Base-by-base conservation (phyloP, 2,888 invertebrate genomes). In the Drosophila paracracens region DNA sequence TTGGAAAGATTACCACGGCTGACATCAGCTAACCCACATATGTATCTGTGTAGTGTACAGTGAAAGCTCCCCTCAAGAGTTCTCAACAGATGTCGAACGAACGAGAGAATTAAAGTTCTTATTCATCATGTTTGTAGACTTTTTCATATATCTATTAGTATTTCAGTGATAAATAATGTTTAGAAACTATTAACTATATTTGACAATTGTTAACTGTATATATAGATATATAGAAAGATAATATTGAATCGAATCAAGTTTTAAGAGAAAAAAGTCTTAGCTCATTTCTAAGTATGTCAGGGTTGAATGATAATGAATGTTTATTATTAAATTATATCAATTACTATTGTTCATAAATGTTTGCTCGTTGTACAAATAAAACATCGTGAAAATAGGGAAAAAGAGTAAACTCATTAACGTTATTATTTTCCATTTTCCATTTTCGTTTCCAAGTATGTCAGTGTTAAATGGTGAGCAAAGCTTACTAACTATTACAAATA, bases 1-100 rank as follows among this genome's bases (percentile, higher is more conserved):
- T 70, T 56, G 88, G 70, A 88, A 88, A 89, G 88, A 89, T 89
- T 63, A 73, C 38, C 48, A 48, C 33, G 70, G 48, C 59, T 63
- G 33, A 61, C 56, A 67, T 76, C 63, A 52, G 66, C 43, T 35
- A 56, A 68, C 70, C 72, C 36, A 84, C 35, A 65, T 72, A 35
- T 8, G 43, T 16, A 29, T 36, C 43, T 36, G 29, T 38, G 31
- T 58, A 31, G 59, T 11, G 10, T 16, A 16, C 36, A 48, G 36
- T 16, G 21, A 18, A 57, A 57, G 43, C 16, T 52, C 7, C 31
- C 13, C 13, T 2, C 13, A 52, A 40, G n/a, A 40, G 4, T 51
- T 31, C 51, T 11, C n/a, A n/a, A 13, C 11, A 51, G n/a, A n/a
- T 11, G 6, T 51, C 11, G 25, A 25, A 25, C 25, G 25, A 25